Evolutionary conservation across 2,797 vertebrate species (phyloP).

Genomic region (Spinus pinus): DNA sequence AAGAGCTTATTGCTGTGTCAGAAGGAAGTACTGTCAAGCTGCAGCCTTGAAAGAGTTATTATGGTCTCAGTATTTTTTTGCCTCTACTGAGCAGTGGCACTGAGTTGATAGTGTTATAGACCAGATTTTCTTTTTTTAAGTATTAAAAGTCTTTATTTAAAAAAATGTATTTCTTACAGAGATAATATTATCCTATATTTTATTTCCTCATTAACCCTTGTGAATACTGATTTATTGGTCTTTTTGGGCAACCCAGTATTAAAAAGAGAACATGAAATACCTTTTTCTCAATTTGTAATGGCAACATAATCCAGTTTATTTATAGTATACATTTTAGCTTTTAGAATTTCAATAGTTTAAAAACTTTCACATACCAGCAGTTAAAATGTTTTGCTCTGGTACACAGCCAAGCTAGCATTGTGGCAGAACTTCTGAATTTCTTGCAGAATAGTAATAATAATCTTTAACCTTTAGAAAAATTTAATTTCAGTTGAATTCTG

Average conservation of each 20-base stretch:
- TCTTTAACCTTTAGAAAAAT: neutral
- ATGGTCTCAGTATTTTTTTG: neutral
- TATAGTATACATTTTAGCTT: neutral
- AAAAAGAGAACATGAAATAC: constrained; percentile 7
- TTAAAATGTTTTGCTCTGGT: constrained; percentile 4
- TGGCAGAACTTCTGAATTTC: neutral
- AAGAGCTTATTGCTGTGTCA: neutral
- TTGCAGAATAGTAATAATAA: neutral
- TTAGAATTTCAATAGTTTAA: constrained; percentile 5
- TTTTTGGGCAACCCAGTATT: neutral
- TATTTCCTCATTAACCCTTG: neutral
- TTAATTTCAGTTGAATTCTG: neutral
- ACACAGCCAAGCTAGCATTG: neutral
- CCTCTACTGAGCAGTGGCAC: neutral
- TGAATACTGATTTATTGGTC: neutral
- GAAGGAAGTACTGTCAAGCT: neutral
- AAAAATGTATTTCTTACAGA: neutral
- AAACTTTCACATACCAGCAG: neutral
- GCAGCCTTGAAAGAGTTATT: neutral
- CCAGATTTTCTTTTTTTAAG: neutral
- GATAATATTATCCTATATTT: neutral
- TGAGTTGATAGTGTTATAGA: neutral
- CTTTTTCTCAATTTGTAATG: neutral
- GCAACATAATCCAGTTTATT: neutral
- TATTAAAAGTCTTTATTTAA: neutral